phyloP scores from a whole-genome alignment of 2,113 vertebrate genomes.

The Pterophyllum scalare region DNA sequence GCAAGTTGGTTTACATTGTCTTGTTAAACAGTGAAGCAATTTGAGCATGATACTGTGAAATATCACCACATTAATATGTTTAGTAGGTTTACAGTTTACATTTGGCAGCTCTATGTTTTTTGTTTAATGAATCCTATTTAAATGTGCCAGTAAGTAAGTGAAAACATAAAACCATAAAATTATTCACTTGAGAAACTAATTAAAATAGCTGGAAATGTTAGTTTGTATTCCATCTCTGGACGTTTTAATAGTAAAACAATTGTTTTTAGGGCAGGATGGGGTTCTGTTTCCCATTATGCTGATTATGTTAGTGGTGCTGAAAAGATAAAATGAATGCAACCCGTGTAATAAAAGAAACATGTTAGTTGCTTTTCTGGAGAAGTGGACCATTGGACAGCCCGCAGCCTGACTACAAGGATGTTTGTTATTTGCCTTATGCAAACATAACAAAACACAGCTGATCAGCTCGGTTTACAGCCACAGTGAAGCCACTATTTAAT shows the following conservation, averaged over 20 bases:
- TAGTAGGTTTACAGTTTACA: constrained; percentile 6
- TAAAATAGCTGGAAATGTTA: constrained; percentile 35
- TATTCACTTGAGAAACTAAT: constrained; percentile 46
- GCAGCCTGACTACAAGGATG: constrained; percentile 54
- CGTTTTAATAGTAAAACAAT: constrained; percentile 18
- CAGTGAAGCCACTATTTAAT: constrained; percentile 57
- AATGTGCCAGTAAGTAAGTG: constrained; percentile 30
- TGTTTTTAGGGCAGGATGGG: constrained; percentile 22
- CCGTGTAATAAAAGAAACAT: constrained; percentile 63
- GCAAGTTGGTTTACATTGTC: not conserved
- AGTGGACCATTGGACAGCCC: constrained; percentile 33
- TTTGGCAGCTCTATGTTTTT: constrained; percentile 2
- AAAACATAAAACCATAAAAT: constrained; percentile 33
- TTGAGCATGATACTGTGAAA: not conserved
- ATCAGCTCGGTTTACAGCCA: constrained; percentile 64
- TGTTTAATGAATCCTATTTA: constrained; percentile 5
- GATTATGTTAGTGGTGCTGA: constrained; percentile 64
- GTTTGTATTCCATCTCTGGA: constrained; percentile 38
- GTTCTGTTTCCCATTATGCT: constrained; percentile 58
- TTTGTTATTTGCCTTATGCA: constrained; percentile 67
- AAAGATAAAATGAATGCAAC: constrained; percentile 64
- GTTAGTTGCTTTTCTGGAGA: constrained; percentile 38
- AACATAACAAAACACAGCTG: constrained; percentile 72
- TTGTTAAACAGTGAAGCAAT: not conserved
- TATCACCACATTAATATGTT: not conserved